phyloP scores from a whole-genome alignment of 2,113 vertebrate genomes.

The Mus pahari region DNA sequence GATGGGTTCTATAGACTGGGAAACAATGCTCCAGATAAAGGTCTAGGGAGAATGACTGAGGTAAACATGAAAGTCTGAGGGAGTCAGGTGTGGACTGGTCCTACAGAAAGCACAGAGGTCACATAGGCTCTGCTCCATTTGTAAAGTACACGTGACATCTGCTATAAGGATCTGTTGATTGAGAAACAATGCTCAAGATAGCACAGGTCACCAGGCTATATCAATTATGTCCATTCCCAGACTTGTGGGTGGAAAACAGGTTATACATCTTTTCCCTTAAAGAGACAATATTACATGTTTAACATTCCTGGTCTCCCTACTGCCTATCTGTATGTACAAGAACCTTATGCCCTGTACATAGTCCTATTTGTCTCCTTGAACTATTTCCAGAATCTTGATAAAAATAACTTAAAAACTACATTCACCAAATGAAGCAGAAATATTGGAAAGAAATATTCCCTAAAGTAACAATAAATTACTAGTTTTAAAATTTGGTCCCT shows the following conservation, averaged over 20 bases:
- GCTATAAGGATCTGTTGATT: background rate
- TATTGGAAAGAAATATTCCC: background rate
- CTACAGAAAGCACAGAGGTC: background rate
- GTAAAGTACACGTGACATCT: background rate
- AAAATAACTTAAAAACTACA: conserved; percentile 47
- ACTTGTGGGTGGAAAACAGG: background rate
- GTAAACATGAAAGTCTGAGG: background rate
- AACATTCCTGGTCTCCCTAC: background rate
- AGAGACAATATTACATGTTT: background rate
- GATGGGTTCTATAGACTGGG: background rate
- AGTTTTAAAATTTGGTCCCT: conserved; percentile 1
- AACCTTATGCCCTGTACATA: background rate
- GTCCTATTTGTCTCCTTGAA: background rate
- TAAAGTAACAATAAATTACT: conserved; percentile 37
- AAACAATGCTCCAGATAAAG: background rate
- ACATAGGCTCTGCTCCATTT: background rate
- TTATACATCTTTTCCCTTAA: background rate
- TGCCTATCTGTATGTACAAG: background rate
- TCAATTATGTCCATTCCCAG: background rate
- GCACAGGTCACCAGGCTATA: background rate
- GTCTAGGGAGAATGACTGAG: background rate
- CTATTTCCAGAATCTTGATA: conserved; percentile 37
- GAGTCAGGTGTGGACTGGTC: background rate
- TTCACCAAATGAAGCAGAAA: conserved; percentile 45
- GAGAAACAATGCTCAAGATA: background rate